These are phyloP conservation scores for Nymphalis io DNA, from an alignment of 1,140 invertebrate genomes.

Conservation along the genomic window DNA sequence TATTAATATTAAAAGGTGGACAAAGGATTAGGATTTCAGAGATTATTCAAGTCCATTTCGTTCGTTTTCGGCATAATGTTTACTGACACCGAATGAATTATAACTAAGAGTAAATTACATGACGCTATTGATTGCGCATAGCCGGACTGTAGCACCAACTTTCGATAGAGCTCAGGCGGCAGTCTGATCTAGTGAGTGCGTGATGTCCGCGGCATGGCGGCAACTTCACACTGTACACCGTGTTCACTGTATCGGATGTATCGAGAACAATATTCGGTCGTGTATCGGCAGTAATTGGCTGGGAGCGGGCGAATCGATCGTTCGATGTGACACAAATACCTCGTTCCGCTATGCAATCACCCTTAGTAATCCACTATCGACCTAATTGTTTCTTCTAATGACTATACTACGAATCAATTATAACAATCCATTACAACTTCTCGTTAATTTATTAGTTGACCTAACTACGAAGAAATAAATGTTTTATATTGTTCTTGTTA, in stretches of 20 bases:
- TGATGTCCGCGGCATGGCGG: background rate
- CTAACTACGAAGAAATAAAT: slow-evolving; percentile 39
- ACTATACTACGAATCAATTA: slow-evolving; percentile 63
- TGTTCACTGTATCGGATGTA: slow-evolving; percentile 38
- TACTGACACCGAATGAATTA: slow-evolving; percentile 1
- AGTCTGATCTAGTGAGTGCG: slow-evolving; percentile 1
- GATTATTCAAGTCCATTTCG: too few species aligned
- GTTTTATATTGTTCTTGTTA: slow-evolving; percentile 32
- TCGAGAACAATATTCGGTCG: slow-evolving; percentile 68
- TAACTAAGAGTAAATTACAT: slow-evolving; percentile 21
- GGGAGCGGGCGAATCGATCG: slow-evolving; percentile 69
- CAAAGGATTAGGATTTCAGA: too few species aligned
- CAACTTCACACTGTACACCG: slow-evolving; percentile 13
- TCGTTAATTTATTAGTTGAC: slow-evolving; percentile 50
- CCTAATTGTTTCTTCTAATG: slow-evolving; percentile 75
- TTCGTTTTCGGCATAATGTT: too few species aligned
- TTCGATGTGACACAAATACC: slow-evolving; percentile 71
- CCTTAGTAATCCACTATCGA: slow-evolving; percentile 69
- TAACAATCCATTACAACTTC: slow-evolving; percentile 57
- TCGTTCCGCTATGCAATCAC: slow-evolving; percentile 66
- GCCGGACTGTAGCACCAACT: background rate
- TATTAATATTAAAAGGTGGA: too few species aligned
- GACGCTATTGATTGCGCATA: slow-evolving; percentile 11
- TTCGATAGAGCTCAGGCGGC: slow-evolving; percentile 3
- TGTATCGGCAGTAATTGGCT: slow-evolving; percentile 70